Base-by-base conservation (phyloP, 2,888 invertebrate genomes). In the Cartodere bifasciata region DNA sequence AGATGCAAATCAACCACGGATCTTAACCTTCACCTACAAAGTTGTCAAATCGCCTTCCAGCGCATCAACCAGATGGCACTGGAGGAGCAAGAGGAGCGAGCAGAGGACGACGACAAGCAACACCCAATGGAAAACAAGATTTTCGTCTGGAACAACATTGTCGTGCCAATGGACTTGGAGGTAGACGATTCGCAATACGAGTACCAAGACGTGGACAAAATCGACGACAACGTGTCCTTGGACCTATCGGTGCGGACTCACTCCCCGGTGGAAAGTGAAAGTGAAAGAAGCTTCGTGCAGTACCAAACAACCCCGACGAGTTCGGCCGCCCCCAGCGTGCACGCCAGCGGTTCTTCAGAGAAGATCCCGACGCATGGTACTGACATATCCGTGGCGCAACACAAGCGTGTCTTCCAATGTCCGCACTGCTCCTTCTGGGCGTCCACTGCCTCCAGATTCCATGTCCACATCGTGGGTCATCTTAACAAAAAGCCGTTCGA, bases 401-500 rank as follows among this genome's bases (percentile, higher is more conserved):
- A 78, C 32, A 78, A 77, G 51, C 74, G 81, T 58, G 88, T 88
- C 29, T 91, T 87, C 62, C 85, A 87, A 61, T 91, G 90, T 57
- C 88, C 90, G 2, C 84, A 87, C 56, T 91, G 90, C 58, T 74
- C 81, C 32, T 90, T 90, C 58, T 88, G 87, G 83, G 87, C 90
- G 4, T 83, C 86, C 7, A 90, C 90, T 9, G 88, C 90, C 6
- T 88, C 88, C 13, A 72, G 90, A 37, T 91, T 91, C 58, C 90
- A 90, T 58, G 88, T 90, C 3, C 91, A 91, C 58, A 87, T 90
- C 44, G 88, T 90, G 7, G 88, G 88, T 2, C 91, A 91, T 60
- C 67, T 87, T 42, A 90, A 90, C 58, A 83, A 84, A 53, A 87
- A 90, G 53, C 92, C 92, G 1, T 95, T 91, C 58, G 87, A 91